These are phyloP conservation scores for Albula goreensis DNA, from an alignment of 2,113 vertebrate genomes.

Conservation along the genomic window DNA sequence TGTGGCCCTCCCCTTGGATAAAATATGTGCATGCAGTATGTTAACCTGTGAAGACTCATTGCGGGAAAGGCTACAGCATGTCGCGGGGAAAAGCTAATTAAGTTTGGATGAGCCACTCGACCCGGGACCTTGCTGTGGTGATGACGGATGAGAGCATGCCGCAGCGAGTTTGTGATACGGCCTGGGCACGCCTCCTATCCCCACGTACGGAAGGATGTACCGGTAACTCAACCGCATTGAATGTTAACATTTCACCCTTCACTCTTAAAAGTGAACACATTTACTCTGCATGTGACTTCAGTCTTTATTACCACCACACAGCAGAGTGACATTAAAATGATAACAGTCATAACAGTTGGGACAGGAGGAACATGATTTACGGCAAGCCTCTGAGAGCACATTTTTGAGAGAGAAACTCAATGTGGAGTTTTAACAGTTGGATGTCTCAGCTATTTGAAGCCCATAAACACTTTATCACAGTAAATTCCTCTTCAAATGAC, in stretches of 20 bases:
- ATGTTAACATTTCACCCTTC: neutral
- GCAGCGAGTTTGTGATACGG: neutral
- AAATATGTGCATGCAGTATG: slow-evolving; percentile 38
- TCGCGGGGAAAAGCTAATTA: slow-evolving; percentile 53
- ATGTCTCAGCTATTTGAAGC: neutral
- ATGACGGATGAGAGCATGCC: slow-evolving; percentile 40
- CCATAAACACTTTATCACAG: neutral
- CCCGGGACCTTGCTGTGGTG: slow-evolving; percentile 15
- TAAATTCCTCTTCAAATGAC: neutral
- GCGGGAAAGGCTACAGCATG: slow-evolving; percentile 36
- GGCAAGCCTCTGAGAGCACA: too few relatives aligned
- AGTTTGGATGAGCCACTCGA: slow-evolving; percentile 45
- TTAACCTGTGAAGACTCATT: slow-evolving; percentile 61
- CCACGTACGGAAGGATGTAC: neutral
- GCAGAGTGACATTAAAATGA: neutral
- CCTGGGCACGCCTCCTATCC: neutral
- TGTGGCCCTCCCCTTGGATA: slow-evolving; percentile 44
- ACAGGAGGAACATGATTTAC: too few relatives aligned
- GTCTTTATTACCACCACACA: neutral
- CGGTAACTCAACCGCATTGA: neutral
- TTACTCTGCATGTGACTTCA: neutral
- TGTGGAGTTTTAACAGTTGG: too few relatives aligned
- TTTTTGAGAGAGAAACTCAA: too few relatives aligned
- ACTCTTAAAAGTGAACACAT: neutral
- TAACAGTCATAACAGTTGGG: neutral